Conservation (phyloP, 2,888 invertebrate genomes). For the Sericinus montela region DNA sequence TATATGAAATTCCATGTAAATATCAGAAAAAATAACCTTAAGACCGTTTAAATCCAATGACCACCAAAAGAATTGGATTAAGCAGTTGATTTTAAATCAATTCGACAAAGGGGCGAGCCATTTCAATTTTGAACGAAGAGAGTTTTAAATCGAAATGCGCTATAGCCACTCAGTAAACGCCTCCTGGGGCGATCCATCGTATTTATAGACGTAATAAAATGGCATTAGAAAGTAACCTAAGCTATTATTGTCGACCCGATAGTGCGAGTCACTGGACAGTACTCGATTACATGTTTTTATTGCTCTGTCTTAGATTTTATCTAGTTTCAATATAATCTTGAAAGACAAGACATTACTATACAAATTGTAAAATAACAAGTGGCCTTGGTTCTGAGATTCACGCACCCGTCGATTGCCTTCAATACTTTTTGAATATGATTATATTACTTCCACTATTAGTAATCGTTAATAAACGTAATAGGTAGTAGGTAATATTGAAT, state of each 20-base stretch:
- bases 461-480: no score
- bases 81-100: conserved; percentile 65
- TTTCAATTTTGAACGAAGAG: conserved; percentile 72
- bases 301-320: no score
- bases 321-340: no score
- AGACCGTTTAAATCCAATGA: conserved; percentile 16
- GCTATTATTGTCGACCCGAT: conserved; percentile 15
- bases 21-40: neutral
- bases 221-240: conserved; percentile 51
- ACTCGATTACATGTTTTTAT: neutral
- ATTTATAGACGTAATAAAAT: conserved; percentile 74
- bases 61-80: conserved; percentile 49
- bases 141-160: conserved; percentile 62
- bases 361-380: no score
- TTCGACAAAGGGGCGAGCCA: conserved; percentile 58
- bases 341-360: no score
- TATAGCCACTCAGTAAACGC: conserved; percentile 65
- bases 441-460: no score
- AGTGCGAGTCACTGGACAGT: conserved; percentile 2
- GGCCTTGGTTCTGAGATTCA: no score
- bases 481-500: no score
- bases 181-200: conserved; percentile 69
- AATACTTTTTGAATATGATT: no score
- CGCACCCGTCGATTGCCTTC: no score
- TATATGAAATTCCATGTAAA: no score